Evolutionary conservation across 2,797 vertebrate genomes (phyloP).

Genomic region (Coranthus polyacanthus): DNA sequence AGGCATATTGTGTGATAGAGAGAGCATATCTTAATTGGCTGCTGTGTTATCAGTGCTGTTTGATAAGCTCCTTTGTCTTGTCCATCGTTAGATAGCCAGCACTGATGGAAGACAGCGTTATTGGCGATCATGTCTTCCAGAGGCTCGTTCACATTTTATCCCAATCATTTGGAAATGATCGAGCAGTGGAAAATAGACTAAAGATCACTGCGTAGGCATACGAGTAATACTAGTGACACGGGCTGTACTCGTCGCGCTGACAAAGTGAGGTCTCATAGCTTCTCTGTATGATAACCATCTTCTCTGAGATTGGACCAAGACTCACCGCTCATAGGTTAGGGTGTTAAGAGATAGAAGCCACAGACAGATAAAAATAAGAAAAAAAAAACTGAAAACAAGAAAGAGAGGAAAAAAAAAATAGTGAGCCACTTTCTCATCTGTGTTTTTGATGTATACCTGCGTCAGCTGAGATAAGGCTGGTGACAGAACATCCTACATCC

Average conservation of each 20-base stretch:
- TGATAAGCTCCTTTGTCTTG: conserved; percentile 79
- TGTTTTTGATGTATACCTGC: conserved; percentile 31
- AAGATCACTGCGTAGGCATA: background rate
- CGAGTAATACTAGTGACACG: conserved; percentile 1
- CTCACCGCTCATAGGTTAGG: conserved; percentile 37
- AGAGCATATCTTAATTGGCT: conserved; percentile 75
- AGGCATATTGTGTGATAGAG: conserved; percentile 52
- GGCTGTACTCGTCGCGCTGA: conserved; percentile 11
- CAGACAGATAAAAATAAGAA: conserved; percentile 31
- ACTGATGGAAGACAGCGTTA: conserved; percentile 43
- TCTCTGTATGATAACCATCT: conserved; percentile 57
- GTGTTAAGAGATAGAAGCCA: conserved; percentile 48
- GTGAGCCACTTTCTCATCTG: conserved; percentile 36
- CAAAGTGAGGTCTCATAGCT: conserved; percentile 36
- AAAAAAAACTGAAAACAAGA: background rate
- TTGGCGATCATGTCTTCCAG: conserved; percentile 37
- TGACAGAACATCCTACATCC: conserved; percentile 34
- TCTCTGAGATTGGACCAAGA: conserved; percentile 38
- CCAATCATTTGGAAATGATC: conserved; percentile 25
- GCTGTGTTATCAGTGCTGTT: conserved; percentile 61
- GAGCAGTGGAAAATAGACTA: conserved; percentile 2
- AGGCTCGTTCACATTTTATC: conserved; percentile 34
- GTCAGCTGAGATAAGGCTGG: conserved; percentile 25
- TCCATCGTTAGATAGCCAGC: conserved; percentile 67
- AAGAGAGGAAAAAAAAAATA: background rate